These are phyloP conservation scores for Anaspis maculata DNA, from an alignment of 2,888 invertebrate genomes.

Conservation along the genomic window DNA sequence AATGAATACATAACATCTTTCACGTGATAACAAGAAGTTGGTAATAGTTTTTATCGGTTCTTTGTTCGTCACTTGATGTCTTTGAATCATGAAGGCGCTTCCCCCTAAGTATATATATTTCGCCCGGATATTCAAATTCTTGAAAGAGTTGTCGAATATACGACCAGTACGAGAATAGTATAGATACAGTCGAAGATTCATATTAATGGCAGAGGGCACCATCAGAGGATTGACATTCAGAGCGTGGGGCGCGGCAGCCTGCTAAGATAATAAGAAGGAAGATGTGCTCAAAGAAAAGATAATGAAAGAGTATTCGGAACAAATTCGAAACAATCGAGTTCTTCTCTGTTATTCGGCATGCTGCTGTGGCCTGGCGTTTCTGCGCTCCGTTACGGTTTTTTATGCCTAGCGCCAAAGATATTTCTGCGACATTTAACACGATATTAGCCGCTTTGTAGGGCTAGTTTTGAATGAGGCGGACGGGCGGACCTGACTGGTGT, in stretches of 20 bases:
- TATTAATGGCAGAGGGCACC: slow-evolving; percentile 12
- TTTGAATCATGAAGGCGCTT: no score
- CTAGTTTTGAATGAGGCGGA: slow-evolving; percentile 31
- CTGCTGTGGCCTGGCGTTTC: slow-evolving; percentile 23
- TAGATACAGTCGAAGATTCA: slow-evolving; percentile 5
- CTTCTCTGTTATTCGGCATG: slow-evolving; percentile 31
- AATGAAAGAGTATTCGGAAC: slow-evolving; percentile 35
- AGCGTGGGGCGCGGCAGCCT: slow-evolving; percentile 10
- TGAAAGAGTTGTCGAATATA: no score
- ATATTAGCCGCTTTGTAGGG: slow-evolving; percentile 21
- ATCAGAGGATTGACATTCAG: slow-evolving; percentile 10
- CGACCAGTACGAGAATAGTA: slow-evolving; percentile 2
- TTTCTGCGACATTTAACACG: slow-evolving; percentile 38
- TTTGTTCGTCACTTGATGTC: no score
- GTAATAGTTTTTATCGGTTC: no score
- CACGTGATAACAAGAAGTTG: no score
- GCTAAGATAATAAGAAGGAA: slow-evolving; percentile 34
- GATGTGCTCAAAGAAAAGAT: slow-evolving; percentile 31
- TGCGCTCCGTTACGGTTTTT: slow-evolving; percentile 18
- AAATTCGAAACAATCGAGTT: slow-evolving; percentile 29
- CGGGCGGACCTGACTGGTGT: slow-evolving; percentile 26
- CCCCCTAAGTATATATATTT: no score
- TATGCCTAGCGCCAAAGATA: slow-evolving; percentile 29
- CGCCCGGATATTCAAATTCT: no score
- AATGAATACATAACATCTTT: no score